Evolutionary conservation across 2,797 vertebrate genomes (phyloP).

Genomic region (Sebastes miniatus): DNA sequence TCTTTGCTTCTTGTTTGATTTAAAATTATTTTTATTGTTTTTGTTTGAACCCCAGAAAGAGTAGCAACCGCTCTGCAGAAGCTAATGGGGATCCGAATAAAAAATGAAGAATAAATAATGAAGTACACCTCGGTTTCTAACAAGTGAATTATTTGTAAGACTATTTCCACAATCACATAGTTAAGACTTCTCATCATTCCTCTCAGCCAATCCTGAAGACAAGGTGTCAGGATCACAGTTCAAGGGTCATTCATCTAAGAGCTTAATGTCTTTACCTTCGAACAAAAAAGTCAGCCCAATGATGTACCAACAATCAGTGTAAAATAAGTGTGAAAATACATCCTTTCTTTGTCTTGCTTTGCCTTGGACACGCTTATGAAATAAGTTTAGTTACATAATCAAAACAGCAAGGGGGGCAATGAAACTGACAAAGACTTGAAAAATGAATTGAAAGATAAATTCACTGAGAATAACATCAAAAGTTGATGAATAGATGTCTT

Average conservation of each 20-base stretch:
- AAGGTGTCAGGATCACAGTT: conserved; percentile 11
- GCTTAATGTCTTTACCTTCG: neutral
- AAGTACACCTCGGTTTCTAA: neutral
- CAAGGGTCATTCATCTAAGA: neutral
- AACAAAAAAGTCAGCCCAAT: neutral
- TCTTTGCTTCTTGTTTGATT: neutral
- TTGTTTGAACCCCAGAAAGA: neutral
- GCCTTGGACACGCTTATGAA: neutral
- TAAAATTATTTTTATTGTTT: neutral
- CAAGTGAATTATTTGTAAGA: neutral
- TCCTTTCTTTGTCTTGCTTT: conserved; percentile 1
- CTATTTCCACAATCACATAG: neutral
- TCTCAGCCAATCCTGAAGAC: neutral
- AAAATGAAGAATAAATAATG: neutral
- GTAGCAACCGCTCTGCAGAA: neutral
- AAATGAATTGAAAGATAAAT: neutral
- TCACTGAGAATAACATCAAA: neutral
- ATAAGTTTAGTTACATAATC: conserved; percentile 7
- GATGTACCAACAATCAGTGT: conserved; percentile 36
- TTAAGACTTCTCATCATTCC: neutral
- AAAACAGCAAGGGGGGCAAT: conserved; percentile 35
- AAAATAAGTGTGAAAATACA: conserved; percentile 25
- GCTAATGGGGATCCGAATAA: neutral
- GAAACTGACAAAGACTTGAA: neutral
- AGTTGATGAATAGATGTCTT: conserved; percentile 7